Conservation (phyloP, 2,797 vertebrate genomes). For the Tachyglossus aculeatus region DNA sequence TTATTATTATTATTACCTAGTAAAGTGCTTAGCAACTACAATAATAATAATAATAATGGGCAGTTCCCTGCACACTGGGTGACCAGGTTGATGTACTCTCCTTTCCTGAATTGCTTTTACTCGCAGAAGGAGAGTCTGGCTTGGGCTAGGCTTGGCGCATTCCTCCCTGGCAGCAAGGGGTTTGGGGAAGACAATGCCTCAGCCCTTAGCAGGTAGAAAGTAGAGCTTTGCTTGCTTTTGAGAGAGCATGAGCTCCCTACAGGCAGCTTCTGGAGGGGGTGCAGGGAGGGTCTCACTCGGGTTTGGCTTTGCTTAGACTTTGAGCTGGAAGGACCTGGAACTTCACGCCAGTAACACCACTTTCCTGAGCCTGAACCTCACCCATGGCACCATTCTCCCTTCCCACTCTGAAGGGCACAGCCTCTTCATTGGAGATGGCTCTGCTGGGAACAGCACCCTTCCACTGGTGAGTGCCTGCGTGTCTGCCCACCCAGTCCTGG, state of each 20-base stretch:
- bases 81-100: no score
- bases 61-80: no score
- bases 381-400: slow-evolving; percentile 70
- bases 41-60: no score
- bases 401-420: slow-evolving; percentile 84
- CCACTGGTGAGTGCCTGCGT: slow-evolving; percentile 43
- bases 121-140: no score
- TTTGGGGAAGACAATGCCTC: neutral
- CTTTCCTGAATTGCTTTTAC: no score
- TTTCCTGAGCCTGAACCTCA: slow-evolving; percentile 80
- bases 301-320: slow-evolving; percentile 73
- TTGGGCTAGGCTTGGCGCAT: neutral
- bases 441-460: slow-evolving; percentile 51
- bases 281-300: no score
- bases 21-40: no score
- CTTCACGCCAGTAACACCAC: slow-evolving; percentile 84
- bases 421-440: slow-evolving; percentile 72
- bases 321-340: slow-evolving; percentile 88
- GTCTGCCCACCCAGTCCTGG: no score
- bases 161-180: neutral
- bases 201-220: neutral
- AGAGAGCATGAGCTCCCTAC: no score
- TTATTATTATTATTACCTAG: no score
- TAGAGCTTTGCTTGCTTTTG: no score
- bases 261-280: no score